Evolutionary conservation across 2,888 invertebrate genomes (phyloP).

Genomic region (Sipunculus nudus): DNA sequence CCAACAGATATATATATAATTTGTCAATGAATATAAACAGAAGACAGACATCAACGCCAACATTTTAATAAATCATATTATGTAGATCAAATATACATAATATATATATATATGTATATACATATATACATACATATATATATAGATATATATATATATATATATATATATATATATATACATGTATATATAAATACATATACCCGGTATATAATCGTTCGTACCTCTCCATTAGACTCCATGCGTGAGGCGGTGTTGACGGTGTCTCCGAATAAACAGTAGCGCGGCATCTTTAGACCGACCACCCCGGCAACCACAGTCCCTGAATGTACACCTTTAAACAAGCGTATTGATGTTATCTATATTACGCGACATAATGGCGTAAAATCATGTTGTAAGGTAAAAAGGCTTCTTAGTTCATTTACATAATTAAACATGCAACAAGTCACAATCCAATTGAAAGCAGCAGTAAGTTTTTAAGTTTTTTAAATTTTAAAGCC

Average conservation of each 20-base stretch:
- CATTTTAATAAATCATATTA: too few relatives aligned
- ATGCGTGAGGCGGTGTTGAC: slow-evolving; percentile 59
- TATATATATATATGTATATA: not conserved
- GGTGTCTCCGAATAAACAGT: slow-evolving; percentile 72
- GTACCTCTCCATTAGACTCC: slow-evolving; percentile 52
- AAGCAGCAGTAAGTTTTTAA: too few relatives aligned
- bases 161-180: not conserved
- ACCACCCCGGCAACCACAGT: slow-evolving; percentile 79
- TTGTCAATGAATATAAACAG: too few relatives aligned
- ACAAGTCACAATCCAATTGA: too few relatives aligned
- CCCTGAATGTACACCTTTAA: slow-evolving; percentile 56
- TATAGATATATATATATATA: too few relatives aligned
- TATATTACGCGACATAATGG: not conserved
- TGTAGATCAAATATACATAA: too few relatives aligned
- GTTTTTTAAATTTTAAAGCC: too few relatives aligned
- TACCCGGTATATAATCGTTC: not conserved
- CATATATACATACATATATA: not conserved
- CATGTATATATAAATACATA: not conserved
- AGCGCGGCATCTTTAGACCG: slow-evolving; percentile 91
- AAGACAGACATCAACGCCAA: too few relatives aligned
- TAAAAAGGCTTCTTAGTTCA: not conserved
- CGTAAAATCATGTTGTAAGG: not conserved
- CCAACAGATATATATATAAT: too few relatives aligned
- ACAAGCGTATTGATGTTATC: not conserved
- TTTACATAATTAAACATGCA: not conserved